These are phyloP conservation scores for Lagenorhynchus albirostris DNA, from an alignment of 2,113 vertebrate species.

Conservation along the genomic window DNA sequence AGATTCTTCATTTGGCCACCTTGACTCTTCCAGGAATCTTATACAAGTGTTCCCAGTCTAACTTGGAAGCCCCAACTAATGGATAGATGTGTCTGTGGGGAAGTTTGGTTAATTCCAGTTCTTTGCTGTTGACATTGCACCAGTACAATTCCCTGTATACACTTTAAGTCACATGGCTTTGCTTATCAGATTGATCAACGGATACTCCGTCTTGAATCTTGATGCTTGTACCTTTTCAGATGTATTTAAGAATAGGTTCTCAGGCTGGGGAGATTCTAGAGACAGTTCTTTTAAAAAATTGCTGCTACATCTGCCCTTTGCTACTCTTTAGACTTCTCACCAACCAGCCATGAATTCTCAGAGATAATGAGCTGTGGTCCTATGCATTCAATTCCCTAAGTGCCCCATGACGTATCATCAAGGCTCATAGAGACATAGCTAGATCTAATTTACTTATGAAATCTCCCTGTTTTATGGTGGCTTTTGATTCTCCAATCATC, in stretches of 20 bases:
- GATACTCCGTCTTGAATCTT: not conserved
- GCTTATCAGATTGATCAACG: not conserved
- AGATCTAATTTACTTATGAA: not conserved
- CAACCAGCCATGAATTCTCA: conserved; percentile 24
- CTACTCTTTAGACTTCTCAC: not conserved
- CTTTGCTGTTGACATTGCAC: not conserved
- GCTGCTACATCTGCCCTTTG: conserved; percentile 18
- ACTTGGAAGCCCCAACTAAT: not conserved
- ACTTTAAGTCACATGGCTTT: not conserved
- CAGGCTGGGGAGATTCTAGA: not conserved
- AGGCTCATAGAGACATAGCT: not conserved
- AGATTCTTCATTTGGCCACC: not conserved
- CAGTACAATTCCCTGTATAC: not conserved
- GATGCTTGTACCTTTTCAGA: not conserved
- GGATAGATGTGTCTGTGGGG: not conserved
- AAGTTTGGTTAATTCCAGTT: not conserved
- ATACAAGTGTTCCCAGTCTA: not conserved
- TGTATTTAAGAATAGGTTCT: not conserved
- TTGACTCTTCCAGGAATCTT: not conserved
- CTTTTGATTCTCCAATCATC: conserved; percentile 23
- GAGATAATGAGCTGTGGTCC: conserved; percentile 29
- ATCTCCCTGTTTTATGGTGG: not conserved
- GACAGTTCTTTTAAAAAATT: conserved; percentile 40
- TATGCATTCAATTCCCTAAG: conserved; percentile 42
- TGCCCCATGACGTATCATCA: not conserved